A percentile compares a stretch with the other conserved stretches of the same genome.
Evolutionary conservation across 2,888 invertebrate genomes (phyloP).

Genomic region (Apodemia hepburni): DNA sequence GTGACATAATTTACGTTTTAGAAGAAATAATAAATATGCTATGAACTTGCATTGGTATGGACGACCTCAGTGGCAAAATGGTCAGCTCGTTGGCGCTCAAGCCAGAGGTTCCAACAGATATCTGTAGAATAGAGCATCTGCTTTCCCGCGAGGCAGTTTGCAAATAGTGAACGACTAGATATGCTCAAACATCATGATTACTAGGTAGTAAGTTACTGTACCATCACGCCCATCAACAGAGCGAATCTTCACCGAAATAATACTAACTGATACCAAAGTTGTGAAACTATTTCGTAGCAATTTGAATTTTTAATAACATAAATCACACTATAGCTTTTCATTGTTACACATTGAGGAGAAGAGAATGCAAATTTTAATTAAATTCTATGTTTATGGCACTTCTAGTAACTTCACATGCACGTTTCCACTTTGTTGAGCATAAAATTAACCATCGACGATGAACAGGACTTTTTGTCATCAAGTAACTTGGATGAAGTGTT

Average conservation of each 20-base stretch:
- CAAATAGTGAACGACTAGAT: too few species aligned
- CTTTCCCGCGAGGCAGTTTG: too few species aligned
- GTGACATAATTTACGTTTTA: too few species aligned
- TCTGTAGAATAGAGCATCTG: too few species aligned
- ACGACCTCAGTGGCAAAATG: too few species aligned
- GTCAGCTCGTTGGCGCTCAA: too few species aligned
- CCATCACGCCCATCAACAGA: too few species aligned
- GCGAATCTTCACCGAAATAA: neutral
- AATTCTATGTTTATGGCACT: conserved; percentile 4
- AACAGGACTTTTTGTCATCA: conserved; percentile 14
- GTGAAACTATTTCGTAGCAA: neutral
- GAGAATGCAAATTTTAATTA: conserved; percentile 10
- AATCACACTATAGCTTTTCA: neutral
- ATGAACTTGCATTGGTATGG: too few species aligned
- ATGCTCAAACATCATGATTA: too few species aligned
- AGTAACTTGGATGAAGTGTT: neutral
- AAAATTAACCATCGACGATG: conserved; percentile 3
- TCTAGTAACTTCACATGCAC: conserved; percentile 10
- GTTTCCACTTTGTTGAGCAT: conserved; percentile 11
- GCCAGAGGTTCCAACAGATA: too few species aligned
- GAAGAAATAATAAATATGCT: too few species aligned
- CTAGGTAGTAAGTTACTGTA: too few species aligned
- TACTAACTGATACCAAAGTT: neutral
- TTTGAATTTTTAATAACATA: conserved; percentile 4
- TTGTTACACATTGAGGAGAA: neutral